Conservation (phyloP, 2,113 vertebrate species). For the Tachysurus vachellii region DNA sequence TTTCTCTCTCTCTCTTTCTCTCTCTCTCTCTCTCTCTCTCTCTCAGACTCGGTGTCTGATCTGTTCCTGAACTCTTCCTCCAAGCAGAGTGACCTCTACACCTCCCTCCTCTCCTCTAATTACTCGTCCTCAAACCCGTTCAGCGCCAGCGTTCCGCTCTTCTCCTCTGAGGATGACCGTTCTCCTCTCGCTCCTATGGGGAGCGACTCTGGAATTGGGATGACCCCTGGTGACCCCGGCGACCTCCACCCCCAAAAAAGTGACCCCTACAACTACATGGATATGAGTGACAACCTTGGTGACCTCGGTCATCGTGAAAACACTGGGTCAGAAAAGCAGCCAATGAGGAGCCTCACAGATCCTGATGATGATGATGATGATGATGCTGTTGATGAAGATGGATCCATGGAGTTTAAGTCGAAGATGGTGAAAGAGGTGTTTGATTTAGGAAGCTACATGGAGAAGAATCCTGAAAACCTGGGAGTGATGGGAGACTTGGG, state of each 20-base stretch:
- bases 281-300: constrained; percentile 79
- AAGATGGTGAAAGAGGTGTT: constrained; percentile 38
- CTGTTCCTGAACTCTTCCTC: constrained; percentile 72
- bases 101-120: constrained; percentile 83
- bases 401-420: constrained; percentile 46
- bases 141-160: constrained; percentile 20
- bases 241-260: constrained; percentile 84
- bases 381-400: not conserved
- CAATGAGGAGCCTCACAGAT: constrained; percentile 1
- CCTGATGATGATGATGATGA: constrained; percentile 22
- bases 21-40: constrained; percentile 30
- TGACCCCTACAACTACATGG: constrained; percentile 93
- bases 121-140: constrained; percentile 50
- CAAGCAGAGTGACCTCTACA: constrained; percentile 83
- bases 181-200: constrained; percentile 58
- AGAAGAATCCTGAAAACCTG: constrained; percentile 62
- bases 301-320: constrained; percentile 35
- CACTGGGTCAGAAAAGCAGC: constrained; percentile 27
- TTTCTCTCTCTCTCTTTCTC: not conserved
- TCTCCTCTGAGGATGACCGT: constrained; percentile 38
- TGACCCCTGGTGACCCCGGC: constrained; percentile 80
- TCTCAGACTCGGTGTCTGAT: constrained; percentile 67
- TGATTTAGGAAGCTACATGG: constrained; percentile 66
- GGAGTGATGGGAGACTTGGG: constrained; percentile 64
- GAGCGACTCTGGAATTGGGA: constrained; percentile 86